phyloP scores from a whole-genome alignment of 1,140 invertebrate genomes.

The Ruditapes philippinarum region DNA sequence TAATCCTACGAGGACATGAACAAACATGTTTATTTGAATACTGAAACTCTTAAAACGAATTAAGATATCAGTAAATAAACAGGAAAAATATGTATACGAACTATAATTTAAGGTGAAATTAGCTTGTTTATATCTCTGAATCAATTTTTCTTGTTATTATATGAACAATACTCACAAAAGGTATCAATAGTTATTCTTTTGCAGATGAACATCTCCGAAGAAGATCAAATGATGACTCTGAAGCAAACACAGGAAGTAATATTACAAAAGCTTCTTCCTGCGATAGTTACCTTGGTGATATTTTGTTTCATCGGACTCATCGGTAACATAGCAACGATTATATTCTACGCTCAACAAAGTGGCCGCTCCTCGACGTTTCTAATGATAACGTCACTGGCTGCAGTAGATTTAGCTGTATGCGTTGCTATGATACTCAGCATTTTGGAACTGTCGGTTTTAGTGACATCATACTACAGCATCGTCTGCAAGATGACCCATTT shows the following conservation, averaged over 20 bases:
- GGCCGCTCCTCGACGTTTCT: background rate
- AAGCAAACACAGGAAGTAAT: background rate
- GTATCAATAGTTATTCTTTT: too few species aligned
- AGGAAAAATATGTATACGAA: too few species aligned
- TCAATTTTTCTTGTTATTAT: too few species aligned
- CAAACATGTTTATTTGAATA: too few species aligned
- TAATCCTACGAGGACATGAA: too few species aligned
- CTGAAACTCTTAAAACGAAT: too few species aligned
- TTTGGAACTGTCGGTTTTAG: background rate
- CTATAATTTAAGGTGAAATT: too few species aligned
- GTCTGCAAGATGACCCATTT: background rate
- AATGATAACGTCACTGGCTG: background rate
- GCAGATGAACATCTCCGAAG: background rate
- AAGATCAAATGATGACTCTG: background rate
- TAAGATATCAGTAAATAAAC: too few species aligned
- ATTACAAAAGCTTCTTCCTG: background rate
- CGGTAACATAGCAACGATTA: background rate
- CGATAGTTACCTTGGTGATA: background rate
- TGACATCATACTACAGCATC: background rate
- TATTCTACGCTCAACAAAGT: background rate
- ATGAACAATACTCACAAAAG: too few species aligned
- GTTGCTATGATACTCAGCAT: background rate
- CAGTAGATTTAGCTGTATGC: background rate
- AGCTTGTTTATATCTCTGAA: too few species aligned
- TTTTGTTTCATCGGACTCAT: background rate